Conservation (phyloP, 2,797 vertebrate species). For the Heliangelus exortis region DNA sequence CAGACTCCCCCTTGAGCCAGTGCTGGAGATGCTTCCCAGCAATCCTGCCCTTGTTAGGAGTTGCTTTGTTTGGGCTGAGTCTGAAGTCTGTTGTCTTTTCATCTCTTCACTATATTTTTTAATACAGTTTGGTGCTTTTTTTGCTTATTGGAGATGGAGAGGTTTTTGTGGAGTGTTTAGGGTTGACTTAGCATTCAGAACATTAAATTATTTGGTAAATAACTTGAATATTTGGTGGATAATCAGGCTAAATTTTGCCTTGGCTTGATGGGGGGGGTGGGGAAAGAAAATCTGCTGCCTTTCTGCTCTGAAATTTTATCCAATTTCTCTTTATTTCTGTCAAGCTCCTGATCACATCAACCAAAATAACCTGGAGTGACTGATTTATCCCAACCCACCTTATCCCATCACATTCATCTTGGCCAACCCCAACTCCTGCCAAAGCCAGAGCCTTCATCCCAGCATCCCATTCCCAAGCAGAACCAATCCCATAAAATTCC, state of each 20-base stretch:
- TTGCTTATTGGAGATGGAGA: not conserved
- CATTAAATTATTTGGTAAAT: not conserved
- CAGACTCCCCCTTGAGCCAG: accelerated
- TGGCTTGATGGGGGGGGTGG: too few species aligned
- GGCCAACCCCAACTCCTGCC: not conserved
- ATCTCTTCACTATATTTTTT: not conserved
- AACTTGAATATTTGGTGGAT: too few species aligned
- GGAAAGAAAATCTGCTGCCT: accelerated
- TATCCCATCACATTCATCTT: accelerated
- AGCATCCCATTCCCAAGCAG: accelerated
- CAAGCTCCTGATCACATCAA: accelerated
- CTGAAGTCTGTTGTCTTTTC: accelerated
- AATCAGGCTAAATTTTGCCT: not conserved
- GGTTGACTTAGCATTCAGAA: not conserved
- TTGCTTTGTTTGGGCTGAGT: not conserved
- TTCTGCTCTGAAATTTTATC: not conserved
- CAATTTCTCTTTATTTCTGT: not conserved
- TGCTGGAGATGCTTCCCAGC: not conserved
- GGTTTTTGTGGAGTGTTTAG: not conserved
- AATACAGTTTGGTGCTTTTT: too few species aligned
- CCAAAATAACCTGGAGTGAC: accelerated
- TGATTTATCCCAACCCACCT: accelerated
- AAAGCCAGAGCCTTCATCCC: not conserved
- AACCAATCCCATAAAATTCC: accelerated
- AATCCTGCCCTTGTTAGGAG: not conserved